phyloP scores from a whole-genome alignment of 2,888 invertebrate genomes.

The Amorpha juglandis region DNA sequence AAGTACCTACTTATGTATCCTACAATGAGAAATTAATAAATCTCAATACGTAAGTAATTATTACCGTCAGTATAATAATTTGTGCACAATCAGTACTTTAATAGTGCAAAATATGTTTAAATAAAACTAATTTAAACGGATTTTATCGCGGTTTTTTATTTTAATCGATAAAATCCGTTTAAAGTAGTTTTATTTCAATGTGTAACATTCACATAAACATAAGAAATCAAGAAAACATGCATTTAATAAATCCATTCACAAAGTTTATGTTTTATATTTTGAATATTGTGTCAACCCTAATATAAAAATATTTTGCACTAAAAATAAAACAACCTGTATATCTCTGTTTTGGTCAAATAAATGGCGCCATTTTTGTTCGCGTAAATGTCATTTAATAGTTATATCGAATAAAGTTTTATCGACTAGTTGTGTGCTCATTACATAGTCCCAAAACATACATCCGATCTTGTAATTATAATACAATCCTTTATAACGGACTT shows the following conservation, averaged over 20 bases:
- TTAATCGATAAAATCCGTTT: too few relatives aligned
- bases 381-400: not conserved
- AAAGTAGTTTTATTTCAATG: too few relatives aligned
- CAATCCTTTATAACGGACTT: too few relatives aligned
- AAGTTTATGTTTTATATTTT: too few relatives aligned
- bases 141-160: too few relatives aligned
- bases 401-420: too few relatives aligned
- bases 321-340: not conserved
- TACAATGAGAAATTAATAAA: not conserved
- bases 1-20: not conserved
- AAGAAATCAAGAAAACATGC: too few relatives aligned
- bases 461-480: not conserved
- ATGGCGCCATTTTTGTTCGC: not conserved
- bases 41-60: not conserved
- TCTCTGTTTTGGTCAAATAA: not conserved
- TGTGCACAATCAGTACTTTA: too few relatives aligned
- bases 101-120: conserved; percentile 1
- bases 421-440: not conserved
- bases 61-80: not conserved
- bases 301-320: not conserved
- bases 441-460: not conserved
- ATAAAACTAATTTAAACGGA: too few relatives aligned
- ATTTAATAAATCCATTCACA: too few relatives aligned
- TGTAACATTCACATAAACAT: too few relatives aligned
- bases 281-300: too few relatives aligned